Conservation (phyloP, 2,113 vertebrate genomes). For the Antidorcas marsupialis region DNA sequence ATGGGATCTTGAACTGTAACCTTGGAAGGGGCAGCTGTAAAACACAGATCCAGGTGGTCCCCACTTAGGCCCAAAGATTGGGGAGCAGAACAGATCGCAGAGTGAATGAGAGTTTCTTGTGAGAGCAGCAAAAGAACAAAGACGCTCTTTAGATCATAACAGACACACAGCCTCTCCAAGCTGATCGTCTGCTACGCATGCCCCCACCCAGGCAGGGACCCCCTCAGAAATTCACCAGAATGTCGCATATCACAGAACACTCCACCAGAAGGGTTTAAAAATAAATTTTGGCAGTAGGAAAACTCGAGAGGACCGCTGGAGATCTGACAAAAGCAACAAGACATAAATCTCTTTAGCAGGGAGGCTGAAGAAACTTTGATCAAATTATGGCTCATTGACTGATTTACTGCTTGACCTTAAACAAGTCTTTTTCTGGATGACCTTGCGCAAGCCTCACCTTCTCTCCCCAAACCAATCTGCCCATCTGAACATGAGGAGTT, state of each 20-base stretch:
- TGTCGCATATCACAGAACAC: constrained; percentile 39
- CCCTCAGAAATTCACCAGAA: background rate
- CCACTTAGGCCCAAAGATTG: background rate
- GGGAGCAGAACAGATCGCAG: background rate
- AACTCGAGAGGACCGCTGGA: background rate
- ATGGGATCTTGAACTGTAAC: background rate
- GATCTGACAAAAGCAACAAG: background rate
- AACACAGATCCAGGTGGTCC: background rate
- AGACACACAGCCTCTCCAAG: background rate
- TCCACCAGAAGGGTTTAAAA: background rate
- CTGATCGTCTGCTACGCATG: background rate
- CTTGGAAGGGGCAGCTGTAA: background rate
- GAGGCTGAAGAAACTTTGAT: background rate
- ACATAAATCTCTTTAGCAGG: background rate
- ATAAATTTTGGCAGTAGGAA: constrained; percentile 7
- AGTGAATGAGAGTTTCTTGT: background rate
- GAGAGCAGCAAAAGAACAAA: background rate
- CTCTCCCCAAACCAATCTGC: background rate
- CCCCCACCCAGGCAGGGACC: background rate
- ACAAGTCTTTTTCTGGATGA: background rate
- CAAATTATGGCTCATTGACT: background rate
- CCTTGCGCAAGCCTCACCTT: background rate
- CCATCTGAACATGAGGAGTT: background rate
- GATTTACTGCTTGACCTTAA: background rate
- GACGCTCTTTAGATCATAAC: background rate